Base-by-base conservation (phyloP, 1,140 invertebrate species). In the Drosophila virilis region DNA sequence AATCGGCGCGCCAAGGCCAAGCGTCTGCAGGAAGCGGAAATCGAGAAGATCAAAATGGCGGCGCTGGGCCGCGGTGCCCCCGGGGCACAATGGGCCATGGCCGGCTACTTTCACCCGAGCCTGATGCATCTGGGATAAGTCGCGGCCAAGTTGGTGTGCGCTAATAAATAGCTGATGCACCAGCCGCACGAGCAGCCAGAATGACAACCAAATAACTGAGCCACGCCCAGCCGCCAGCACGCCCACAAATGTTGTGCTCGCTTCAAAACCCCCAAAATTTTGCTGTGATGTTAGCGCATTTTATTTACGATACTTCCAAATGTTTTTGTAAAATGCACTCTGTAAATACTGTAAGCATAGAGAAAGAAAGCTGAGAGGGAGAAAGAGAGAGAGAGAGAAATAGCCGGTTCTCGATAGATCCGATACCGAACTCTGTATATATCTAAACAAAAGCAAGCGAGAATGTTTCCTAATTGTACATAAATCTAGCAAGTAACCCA, bases 1-100 rank as follows among this genome's bases (percentile, higher is more conserved):
- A 99, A 99, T 92, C 94, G 98, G 7, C 93, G 98, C 45, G 98
- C 98, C 55, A 99, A 99, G 93, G 97, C 97, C 77, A 99, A 99
- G 92, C 94, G 98, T 22, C 94, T 99, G 8, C 97, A 98, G 92
- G 98, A 99, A 92, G 97, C 98, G 35, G 98, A 98, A 94, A 95
- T 98, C 78, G 97, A 97, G 93, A 97, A 97, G 92, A 92, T 97
- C 74, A 96, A 96, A 92, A 96, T 97, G 96, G 96, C 95, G 10
- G 94, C 94, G 2, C 92, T 95, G 55, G 92, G 94, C 46, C 94
- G 92, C 2, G 92, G 91, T 6, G 91, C 83, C 1, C 92, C 91
- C 1, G 92, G 91, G 0, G 91, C 91, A 48, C 91, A 92, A 61
- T 91, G 91, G 84, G 92, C 92, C 48, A 92, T 92, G 91, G 90